Conservation (phyloP, 2,113 vertebrate species). For the Panthera uncia region DNA sequence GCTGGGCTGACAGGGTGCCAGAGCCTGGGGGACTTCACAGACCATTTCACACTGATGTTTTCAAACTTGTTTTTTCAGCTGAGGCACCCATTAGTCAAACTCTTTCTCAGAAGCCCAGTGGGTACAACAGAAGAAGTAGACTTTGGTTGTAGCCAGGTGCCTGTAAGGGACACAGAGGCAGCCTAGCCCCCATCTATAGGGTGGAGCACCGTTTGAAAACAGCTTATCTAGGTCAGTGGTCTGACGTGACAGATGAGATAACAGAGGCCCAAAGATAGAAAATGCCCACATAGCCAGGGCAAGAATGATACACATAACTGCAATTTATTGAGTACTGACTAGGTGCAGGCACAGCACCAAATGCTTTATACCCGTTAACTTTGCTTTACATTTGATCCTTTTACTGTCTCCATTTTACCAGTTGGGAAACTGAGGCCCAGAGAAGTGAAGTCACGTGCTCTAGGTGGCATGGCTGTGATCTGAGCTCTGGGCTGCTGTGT, state of each 20-base stretch:
- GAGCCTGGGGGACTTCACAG: not conserved
- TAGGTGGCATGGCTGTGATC: accelerated
- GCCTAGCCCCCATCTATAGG: not conserved
- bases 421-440: not conserved
- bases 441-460: not conserved
- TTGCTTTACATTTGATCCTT: not conserved
- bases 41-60: not conserved
- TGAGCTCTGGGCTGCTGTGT: not conserved
- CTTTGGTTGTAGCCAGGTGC: not conserved
- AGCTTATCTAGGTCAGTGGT: not conserved
- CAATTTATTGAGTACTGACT: too few relatives aligned
- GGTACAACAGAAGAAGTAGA: not conserved
- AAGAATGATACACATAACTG: too few relatives aligned
- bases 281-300: not conserved
- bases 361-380: too few relatives aligned
- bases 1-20: not conserved
- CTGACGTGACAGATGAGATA: not conserved
- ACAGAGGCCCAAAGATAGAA: not conserved
- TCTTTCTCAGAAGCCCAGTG: not conserved
- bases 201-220: not conserved
- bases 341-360: not conserved
- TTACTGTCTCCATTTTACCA: not conserved
- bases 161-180: not conserved
- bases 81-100: not conserved
- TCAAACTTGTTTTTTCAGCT: not conserved